These are phyloP conservation scores for Palythoa grandis DNA, from an alignment of 92 coral and sea anemone species.

Conservation along the genomic window DNA sequence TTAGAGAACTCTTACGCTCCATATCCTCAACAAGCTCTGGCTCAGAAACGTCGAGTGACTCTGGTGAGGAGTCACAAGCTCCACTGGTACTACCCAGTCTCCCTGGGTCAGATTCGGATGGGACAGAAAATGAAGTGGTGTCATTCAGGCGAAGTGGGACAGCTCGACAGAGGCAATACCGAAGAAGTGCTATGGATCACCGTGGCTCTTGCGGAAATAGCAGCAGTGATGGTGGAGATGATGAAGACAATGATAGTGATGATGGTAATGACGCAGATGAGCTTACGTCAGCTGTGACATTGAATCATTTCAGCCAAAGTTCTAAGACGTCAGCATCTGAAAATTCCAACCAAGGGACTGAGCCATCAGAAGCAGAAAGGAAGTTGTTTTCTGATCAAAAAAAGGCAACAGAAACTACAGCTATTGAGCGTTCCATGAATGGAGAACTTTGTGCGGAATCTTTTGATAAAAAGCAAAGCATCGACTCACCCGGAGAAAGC, in stretches of 20 bases:
- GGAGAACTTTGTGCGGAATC: neutral
- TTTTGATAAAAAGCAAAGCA: neutral
- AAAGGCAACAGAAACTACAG: neutral
- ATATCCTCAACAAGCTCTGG: slow-evolving; percentile 7
- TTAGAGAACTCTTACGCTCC: slow-evolving; percentile 52
- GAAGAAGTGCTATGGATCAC: neutral
- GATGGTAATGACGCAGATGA: neutral
- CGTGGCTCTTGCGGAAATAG: neutral
- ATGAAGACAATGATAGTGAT: neutral
- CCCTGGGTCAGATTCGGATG: slow-evolving; percentile 26
- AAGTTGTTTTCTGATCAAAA: neutral
- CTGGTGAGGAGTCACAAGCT: slow-evolving; percentile 3
- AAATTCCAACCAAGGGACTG: slow-evolving; percentile 2
- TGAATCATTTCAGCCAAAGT: neutral
- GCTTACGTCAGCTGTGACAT: neutral
- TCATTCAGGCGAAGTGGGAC: slow-evolving; percentile 16
- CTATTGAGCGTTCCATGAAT: neutral
- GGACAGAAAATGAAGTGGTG: slow-evolving; percentile 1
- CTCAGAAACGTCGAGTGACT: slow-evolving; percentile 32
- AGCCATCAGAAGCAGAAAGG: slow-evolving; percentile 4
- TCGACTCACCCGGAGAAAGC: neutral
- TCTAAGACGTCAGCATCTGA: neutral
- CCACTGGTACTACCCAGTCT: slow-evolving; percentile 33
- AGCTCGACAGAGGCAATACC: slow-evolving; percentile 25
- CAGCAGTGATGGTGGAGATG: neutral